phyloP scores from a whole-genome alignment of 1,140 invertebrate genomes.

The Lepidurus couesii region DNA sequence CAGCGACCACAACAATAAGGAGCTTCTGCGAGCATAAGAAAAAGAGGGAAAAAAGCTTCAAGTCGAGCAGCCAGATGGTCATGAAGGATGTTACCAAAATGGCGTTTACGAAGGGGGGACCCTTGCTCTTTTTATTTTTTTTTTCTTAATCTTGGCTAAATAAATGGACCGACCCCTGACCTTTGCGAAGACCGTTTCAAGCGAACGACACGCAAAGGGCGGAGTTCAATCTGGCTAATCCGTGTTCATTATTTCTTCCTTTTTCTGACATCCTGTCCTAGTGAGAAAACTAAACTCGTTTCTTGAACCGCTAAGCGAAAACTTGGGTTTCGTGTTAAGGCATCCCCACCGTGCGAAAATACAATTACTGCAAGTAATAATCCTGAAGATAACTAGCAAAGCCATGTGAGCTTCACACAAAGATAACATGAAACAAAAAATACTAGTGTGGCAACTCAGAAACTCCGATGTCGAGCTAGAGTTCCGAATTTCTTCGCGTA shows the following conservation, averaged over 20 bases:
- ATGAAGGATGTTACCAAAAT: not conserved
- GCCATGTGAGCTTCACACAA: too few relatives aligned
- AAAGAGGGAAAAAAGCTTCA: not conserved
- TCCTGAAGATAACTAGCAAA: too few relatives aligned
- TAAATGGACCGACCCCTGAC: not conserved
- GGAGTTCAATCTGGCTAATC: slow-evolving; percentile 10
- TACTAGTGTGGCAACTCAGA: too few relatives aligned
- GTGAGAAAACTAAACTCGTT: not conserved
- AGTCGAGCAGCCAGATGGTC: not conserved
- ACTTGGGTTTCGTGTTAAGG: too few relatives aligned
- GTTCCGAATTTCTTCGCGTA: not conserved
- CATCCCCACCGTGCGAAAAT: too few relatives aligned
- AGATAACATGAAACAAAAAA: too few relatives aligned
- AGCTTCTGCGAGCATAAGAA: not conserved
- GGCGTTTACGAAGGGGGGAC: not conserved
- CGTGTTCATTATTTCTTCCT: not conserved
- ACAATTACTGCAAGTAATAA: too few relatives aligned
- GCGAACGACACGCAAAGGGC: slow-evolving; percentile 13
- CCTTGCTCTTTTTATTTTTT: not conserved
- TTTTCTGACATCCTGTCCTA: not conserved
- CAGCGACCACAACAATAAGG: not conserved
- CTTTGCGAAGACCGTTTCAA: not conserved
- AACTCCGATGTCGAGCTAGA: not conserved
- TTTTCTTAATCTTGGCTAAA: not conserved
- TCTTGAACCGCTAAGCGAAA: too few relatives aligned